Evolutionary conservation across 2,888 invertebrate species (phyloP), one percentile per base, ranked within the genome.

Genomic region (Eristalis arbustorum): DNA sequence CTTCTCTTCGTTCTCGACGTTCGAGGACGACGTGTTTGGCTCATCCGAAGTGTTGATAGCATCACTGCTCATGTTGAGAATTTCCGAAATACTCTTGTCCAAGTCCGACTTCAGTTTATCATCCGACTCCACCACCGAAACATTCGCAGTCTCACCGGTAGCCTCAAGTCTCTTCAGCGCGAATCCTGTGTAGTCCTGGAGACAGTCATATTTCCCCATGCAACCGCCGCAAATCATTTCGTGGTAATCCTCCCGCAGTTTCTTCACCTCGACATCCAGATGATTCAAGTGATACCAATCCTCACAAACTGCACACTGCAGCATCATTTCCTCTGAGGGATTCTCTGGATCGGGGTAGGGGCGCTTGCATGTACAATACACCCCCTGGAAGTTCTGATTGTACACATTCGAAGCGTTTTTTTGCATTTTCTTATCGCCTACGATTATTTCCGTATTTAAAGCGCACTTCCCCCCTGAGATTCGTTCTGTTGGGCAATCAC

Each of bases 341-440:
- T 96, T 95, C 11, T 98, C 98, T 0, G 96, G 96, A 93, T 99
- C 99, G 13, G 99, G 99, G 93, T 99, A 99, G 0, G 98, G 98
- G 74, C 98, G 95, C 57, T 96, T 94, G 92, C 99, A 99, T 13
- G 93, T 95, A 91, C 99, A 99, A 92, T 99, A 99, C 1, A 96
- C 91, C 0, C 99, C 99, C 90, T 95, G 94, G 91, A 98, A 99
- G 92, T 99, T 99, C 90, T 99, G 98, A 91, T 98, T 98, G 91
- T 99, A 98, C 8, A 92, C 91, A 92, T 97, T 98, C 63, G 94
- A 94, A 56, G 93, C 93, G 92, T 98, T 99, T 0, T 93, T 85
- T 2, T 94, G 93, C 78, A 93, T 93, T 84, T 91, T 91, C 3
- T 84, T 88, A 37, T 40, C 63, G 18, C 23, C 82, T 34, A 14